These are phyloP conservation scores for Noctuana brunneofusca DNA, from an alignment of 2,888 invertebrate genomes.

Conservation along the genomic window DNA sequence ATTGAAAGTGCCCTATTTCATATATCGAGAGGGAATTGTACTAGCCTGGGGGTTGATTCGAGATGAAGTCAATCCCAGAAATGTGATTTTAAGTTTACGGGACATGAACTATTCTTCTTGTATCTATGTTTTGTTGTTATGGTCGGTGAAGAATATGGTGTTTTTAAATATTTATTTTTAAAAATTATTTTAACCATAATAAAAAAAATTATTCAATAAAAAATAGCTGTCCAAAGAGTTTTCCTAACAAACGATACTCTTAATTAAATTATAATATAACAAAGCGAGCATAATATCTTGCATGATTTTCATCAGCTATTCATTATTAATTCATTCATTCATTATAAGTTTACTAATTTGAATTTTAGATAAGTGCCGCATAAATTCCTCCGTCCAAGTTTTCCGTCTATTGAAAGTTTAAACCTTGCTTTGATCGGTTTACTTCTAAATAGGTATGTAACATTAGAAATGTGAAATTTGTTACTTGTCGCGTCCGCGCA, in stretches of 20 bases:
- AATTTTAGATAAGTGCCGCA: slow-evolving; percentile 32
- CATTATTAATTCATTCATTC: slow-evolving; percentile 21
- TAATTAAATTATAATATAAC: slow-evolving; percentile 27
- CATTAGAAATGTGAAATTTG: slow-evolving; percentile 17
- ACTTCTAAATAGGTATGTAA: slow-evolving; percentile 10
- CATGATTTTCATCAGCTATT: slow-evolving; percentile 21
- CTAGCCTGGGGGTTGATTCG: slow-evolving; percentile 60
- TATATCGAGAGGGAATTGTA: slow-evolving; percentile 63
- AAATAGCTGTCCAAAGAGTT: not conserved
- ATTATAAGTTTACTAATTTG: slow-evolving; percentile 16
- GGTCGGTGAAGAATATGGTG: not conserved
- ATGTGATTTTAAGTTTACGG: slow-evolving; percentile 41
- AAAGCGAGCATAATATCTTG: slow-evolving; percentile 19
- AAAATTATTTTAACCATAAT: not conserved
- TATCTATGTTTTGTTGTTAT: not conserved
- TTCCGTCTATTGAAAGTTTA: slow-evolving; percentile 21
- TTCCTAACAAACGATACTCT: not conserved
- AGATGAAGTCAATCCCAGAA: slow-evolving; percentile 56
- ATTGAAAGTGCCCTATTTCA: slow-evolving; percentile 68
- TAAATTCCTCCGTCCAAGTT: slow-evolving; percentile 20
- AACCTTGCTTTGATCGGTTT: slow-evolving; percentile 21
- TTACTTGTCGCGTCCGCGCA: not conserved
- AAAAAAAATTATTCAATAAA: not conserved
- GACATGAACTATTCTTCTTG: not conserved
- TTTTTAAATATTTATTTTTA: not conserved